Base-by-base conservation (phyloP, 2,888 invertebrate species). In the Frankliniella fusca region DNA sequence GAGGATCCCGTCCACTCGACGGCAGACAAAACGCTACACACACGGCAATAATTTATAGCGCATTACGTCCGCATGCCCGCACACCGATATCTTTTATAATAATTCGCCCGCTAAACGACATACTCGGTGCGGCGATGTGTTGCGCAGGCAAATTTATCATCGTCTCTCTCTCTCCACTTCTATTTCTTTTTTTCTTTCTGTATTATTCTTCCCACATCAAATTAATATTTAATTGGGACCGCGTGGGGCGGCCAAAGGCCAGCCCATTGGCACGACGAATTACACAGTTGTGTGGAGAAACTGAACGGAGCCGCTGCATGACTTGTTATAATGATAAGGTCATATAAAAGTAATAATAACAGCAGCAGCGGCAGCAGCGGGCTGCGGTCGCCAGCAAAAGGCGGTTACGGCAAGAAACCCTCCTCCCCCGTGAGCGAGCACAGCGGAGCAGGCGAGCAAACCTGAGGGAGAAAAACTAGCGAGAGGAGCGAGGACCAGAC, bases 281-380 rank as follows among this genome's bases (percentile, higher is more conserved):
- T 76, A 76, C 70, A 76, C 70, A 76, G 70, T 76, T 27, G 70
- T 76, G 70, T 76, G 70, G 70, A 76, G 70, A 76, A 76, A 76
- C 70, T 76, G 70, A 76, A 76, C 23, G 27, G 54, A 5, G 9
- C 70, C 23, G 23, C n/a, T 23, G 27, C 70, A 27, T 9, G 27
- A 76, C 27, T 23, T 12, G 27, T 23, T 23, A 27, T 76, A 76
- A 76, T 76, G 70, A 76, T 76, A 76, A 76, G 70, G 70, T 76
- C 70, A 76, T 76, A 76, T 76, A 76, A 76, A 76, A 76, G 70
- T 23, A 76, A 76, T 76, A 23, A 76, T 27, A 27, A 23, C 27
- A 76, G 27, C 15, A 54, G 54, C 38, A 38, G 54, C 12, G 23
- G 8, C 27, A 76, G 27, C 15, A 54, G 54, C 38, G 5, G 54